Base-by-base conservation (phyloP, 2,888 invertebrate species). In the Busseola fusca region DNA sequence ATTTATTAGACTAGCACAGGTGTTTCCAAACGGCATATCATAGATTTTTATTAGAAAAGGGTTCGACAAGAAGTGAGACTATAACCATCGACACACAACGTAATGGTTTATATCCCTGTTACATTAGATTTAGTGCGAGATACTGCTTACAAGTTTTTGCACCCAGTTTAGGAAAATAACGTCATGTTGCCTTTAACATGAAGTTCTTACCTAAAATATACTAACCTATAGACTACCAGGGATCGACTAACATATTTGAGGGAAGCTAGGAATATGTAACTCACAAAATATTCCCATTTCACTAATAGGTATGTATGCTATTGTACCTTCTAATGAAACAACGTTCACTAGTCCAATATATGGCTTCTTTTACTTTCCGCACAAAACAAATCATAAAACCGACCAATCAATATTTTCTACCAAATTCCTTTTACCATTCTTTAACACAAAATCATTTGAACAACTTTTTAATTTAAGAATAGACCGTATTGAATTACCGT, bases 11-110 rank as follows among this genome's bases (percentile, higher is more conserved):
- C 45, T 37, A 66, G 30, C 87, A 78, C 89, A 89, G 87, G 88
- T 90, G 90, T 82, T 83, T 18, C 72, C 45, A 79, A 86, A 78
- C 58, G 76, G 82, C 85, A 84, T 88, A 82, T 87, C 86, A 82
- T 81, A 86, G 75, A 78, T 84, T 88, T 87, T 88, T 87, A 88
- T 87, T 76, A 76, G 66, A 69, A 83, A 90, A 90, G 87, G 91
- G 90, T 87, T 85, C 85, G 80, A 84, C 83, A 83, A 83, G 84
- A 87, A 85, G 75, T 83, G 66, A 59, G 76, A 74, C 72, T 69
- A 84, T 87, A 86, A 86, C 84, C 86, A 81, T 89, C 72, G 81
- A 77, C 80, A 65, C 52, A 73, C 72, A 78, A 72, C 77, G 73
- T 84, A 84, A 86, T 81, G 83, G 80, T 85, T 87, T 80, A 83